phyloP scores from a whole-genome alignment of 2,113 vertebrate genomes.

The Brachyhypopomus gauderio region DNA sequence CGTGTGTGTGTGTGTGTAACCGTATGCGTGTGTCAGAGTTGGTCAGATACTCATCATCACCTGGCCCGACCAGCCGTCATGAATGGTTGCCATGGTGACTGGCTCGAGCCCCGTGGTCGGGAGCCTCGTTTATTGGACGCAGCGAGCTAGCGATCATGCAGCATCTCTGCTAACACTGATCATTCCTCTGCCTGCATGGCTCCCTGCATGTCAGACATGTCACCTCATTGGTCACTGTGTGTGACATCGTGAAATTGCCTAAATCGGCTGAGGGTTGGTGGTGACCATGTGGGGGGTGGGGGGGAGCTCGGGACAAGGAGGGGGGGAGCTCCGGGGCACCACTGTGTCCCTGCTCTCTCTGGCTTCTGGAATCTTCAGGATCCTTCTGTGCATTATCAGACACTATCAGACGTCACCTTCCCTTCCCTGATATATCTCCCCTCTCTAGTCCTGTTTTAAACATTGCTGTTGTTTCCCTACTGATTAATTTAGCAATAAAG shows the following conservation, averaged over 20 bases:
- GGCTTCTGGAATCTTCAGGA: background rate
- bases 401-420: background rate
- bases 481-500: too few relatives aligned
- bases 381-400: background rate
- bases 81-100: conserved; percentile 45
- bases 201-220: background rate
- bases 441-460: too few relatives aligned
- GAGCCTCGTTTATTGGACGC: conserved; percentile 6
- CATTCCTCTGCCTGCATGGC: background rate
- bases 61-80: conserved; percentile 24
- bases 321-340: background rate
- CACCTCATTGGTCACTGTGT: conserved; percentile 11
- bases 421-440: background rate
- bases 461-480: too few relatives aligned
- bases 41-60: conserved; percentile 28
- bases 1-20: background rate
- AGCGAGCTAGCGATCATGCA: conserved; percentile 18
- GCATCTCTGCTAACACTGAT: conserved; percentile 18
- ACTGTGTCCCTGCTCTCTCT: background rate
- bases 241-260: background rate
- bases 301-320: background rate
- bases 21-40: conserved; percentile 15
- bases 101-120: conserved; percentile 2
- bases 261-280: background rate
- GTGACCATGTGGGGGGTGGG: background rate